Evolutionary conservation across 1,140 invertebrate species (phyloP), one percentile per base, ranked within the genome.

Genomic region (Euura lappo): DNA sequence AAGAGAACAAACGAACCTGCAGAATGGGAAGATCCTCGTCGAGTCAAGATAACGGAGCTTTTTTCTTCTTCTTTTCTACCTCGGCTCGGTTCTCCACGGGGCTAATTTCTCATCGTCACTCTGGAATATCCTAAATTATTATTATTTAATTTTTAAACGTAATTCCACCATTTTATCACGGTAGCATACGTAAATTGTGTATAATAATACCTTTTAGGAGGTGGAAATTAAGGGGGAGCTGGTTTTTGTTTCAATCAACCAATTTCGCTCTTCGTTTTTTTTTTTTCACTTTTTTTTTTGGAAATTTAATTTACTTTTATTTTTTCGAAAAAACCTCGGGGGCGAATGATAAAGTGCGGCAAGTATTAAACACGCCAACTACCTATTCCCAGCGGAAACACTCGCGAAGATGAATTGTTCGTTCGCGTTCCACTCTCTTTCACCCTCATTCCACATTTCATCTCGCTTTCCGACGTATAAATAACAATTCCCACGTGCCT

Each of bases 1-100:
- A 65, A 71, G 66, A 71, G 42, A 46, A 45, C 10, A n/a, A 71
- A 13, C 44, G 70, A 64, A 28, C 28, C 28, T 28, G 28, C 28
- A 28, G 28, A 28, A 28, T 28, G 28, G 28, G 28, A 28, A 28
- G 28, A 28, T 1, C 28, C 28, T 28, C 28, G 28, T 28, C 28
- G 28, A 28, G 28, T 28, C 28, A 28, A 28, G 28, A 28, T 28
- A 28, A 28, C 28, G 28, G 28, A 28, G 28, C 28, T 28, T 28
- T 28, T 28, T 28, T 28, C 28, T 28, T 28, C 28, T 28, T 28
- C 28, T 28, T 28, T 28, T 28, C 28, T 28, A 28, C 28, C 28
- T 28, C 28, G 28, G 28, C 28, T 28, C 28, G 28, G 28, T 28
- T 28, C 28, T 28, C 28, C 28, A 28, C 28, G 28, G 28, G 28